Evolutionary conservation across 2,113 vertebrate species (phyloP).

Genomic region (Dicrurus megarhynchus): DNA sequence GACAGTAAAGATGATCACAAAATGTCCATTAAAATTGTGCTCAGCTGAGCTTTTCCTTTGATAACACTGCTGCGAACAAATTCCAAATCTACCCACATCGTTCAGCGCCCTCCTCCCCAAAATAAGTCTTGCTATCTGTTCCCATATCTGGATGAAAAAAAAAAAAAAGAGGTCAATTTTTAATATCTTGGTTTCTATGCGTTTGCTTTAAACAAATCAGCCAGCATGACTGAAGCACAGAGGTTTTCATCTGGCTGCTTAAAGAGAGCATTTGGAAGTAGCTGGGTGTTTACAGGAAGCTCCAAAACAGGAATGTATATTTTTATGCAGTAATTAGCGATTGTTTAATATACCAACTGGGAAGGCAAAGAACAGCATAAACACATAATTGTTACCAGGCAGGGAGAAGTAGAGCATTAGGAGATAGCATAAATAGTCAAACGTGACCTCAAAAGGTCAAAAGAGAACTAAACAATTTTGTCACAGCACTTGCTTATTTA

Average conservation of each 20-base stretch:
- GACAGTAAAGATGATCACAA: not conserved
- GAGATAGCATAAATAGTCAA: slow-evolving; percentile 81
- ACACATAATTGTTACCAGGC: slow-evolving; percentile 81
- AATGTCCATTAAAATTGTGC: not conserved
- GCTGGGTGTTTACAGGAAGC: slow-evolving; percentile 49
- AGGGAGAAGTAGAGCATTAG: slow-evolving; percentile 75
- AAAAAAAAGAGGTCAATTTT: not conserved
- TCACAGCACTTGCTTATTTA: slow-evolving; percentile 77
- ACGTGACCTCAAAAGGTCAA: slow-evolving; percentile 78
- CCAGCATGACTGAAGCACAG: not conserved
- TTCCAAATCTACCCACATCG: not conserved
- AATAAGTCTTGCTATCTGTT: not conserved
- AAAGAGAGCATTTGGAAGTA: not conserved
- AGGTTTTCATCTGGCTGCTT: not conserved
- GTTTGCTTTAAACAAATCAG: not conserved
- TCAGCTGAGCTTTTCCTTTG: not conserved
- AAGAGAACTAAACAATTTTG: slow-evolving; percentile 80
- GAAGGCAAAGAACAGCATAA: slow-evolving; percentile 65
- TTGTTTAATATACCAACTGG: slow-evolving; percentile 73
- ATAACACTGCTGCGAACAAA: not conserved
- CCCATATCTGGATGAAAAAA: not conserved
- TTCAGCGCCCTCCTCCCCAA: not conserved
- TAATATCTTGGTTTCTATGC: not conserved
- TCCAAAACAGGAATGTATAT: slow-evolving; percentile 64
- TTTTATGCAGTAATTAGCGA: slow-evolving; percentile 74